Conservation (phyloP, 2,797 vertebrate genomes). For the Malacoraja senta region DNA sequence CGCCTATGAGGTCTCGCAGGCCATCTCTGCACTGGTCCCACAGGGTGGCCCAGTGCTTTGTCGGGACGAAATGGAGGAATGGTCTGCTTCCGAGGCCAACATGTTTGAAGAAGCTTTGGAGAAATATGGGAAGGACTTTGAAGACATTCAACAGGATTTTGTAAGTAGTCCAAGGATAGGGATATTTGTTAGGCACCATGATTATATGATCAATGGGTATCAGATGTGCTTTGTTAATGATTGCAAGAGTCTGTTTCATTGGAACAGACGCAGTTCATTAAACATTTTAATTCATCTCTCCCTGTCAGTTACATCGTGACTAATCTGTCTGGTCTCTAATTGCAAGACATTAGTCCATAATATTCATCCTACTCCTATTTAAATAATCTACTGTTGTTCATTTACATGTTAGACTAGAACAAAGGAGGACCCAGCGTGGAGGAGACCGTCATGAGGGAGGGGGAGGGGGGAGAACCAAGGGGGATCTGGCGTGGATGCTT, state of each 20-base stretch:
- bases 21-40: conserved; percentile 87
- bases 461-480: too few relatives aligned
- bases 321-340: not conserved
- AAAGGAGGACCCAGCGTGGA: too few relatives aligned
- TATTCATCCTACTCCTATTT: too few relatives aligned
- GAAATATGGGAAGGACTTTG: conserved; percentile 96
- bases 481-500: too few relatives aligned
- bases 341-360: too few relatives aligned
- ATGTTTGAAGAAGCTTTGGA: conserved; percentile 92
- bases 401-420: too few relatives aligned
- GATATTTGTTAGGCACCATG: not conserved
- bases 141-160: conserved; percentile 95
- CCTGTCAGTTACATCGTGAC: not conserved
- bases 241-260: not conserved
- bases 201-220: not conserved
- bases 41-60: conserved; percentile 92
- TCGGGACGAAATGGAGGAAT: conserved; percentile 96
- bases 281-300: not conserved
- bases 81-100: conserved; percentile 93
- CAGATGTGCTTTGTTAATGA: not conserved
- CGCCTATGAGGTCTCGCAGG: conserved; percentile 85
- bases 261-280: not conserved
- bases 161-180: conserved; percentile 61
- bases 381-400: not conserved
- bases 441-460: too few relatives aligned